These are phyloP conservation scores for Lottia scabra DNA, from an alignment of 2,888 invertebrate species.

Conservation along the genomic window DNA sequence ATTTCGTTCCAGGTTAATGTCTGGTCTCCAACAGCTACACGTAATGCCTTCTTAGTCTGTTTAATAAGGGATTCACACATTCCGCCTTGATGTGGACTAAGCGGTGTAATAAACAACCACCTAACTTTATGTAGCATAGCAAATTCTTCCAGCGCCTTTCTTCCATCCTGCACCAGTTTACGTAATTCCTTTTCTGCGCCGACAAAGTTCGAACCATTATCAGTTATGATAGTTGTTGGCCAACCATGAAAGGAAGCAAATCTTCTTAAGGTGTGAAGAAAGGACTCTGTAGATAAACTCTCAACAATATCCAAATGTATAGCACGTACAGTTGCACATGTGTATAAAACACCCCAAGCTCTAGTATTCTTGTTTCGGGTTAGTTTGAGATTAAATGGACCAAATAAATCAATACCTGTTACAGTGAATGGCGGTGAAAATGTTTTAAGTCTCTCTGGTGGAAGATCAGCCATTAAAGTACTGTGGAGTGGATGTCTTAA, in stretches of 20 bases:
- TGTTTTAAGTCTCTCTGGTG: background rate
- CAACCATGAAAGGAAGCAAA: slow-evolving; percentile 19
- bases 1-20: slow-evolving; percentile 18
- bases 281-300: slow-evolving; percentile 15
- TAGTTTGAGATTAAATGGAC: slow-evolving; percentile 13
- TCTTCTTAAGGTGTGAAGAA: slow-evolving; percentile 20
- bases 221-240: slow-evolving; percentile 18
- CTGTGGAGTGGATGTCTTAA: slow-evolving; percentile 3
- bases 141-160: slow-evolving; percentile 3
- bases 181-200: slow-evolving; percentile 8
- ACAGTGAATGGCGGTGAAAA: slow-evolving; percentile 14
- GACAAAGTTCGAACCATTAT: slow-evolving; percentile 10
- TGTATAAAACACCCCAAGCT: slow-evolving; percentile 23
- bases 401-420: slow-evolving; percentile 20
- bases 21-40: slow-evolving; percentile 13
- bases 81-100: slow-evolving; percentile 23
- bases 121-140: slow-evolving; percentile 10
- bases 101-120: slow-evolving; percentile 14
- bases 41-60: slow-evolving; percentile 15
- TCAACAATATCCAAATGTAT: slow-evolving; percentile 21
- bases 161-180: slow-evolving; percentile 16
- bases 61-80: slow-evolving; percentile 14
- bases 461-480: slow-evolving; percentile 15
- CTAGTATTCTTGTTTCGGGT: slow-evolving; percentile 7
- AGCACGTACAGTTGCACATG: slow-evolving; percentile 17